Evolutionary conservation across 2,797 vertebrate species (phyloP), one percentile per base, ranked within the genome.

Genomic region (Toxotes lorentzi): DNA sequence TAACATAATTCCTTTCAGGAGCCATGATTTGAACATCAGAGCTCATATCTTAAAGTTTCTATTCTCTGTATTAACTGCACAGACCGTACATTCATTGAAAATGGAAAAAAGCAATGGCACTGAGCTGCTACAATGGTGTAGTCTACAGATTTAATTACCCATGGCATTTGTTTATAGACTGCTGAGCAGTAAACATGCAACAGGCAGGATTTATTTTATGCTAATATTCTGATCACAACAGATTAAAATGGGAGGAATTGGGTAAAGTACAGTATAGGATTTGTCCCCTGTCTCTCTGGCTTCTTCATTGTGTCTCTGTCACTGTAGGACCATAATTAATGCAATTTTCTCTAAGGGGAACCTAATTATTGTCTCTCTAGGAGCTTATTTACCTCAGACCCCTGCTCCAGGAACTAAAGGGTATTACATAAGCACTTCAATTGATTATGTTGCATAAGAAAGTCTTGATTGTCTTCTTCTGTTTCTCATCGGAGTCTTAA

Each of bases 371-470:
- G 78, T 71, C 78, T 84, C 62, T 82, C 45, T 59, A 47, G 43
- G 72, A 84, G 65, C 66, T 76, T 75, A 74, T 79, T 81, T 70
- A 79, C 68, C 23, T 51, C 43, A 57, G 65, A 84, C 79, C 48
- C 11, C 4, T 48, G 61, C 57, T 70, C 45, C 51, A 63, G 78
- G 58, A 86, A 84, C 79, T 72, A 48, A 78, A 35, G 51, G 40
- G 19, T 48, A 38, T 89, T 85, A 78, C 77, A 76, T 86, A 90
- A 90, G 71, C 1, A 16, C 61, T 58, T 81, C 67, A 69, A 77
- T 87, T 79, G 75, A 84, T 87, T 80, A 45, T 70, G 65, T 90
- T 90, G 60, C 83, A 82, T 88, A 92, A 91, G 68, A 81, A 73
- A 65, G 58, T 64, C 57, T 35, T 71, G 34, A 81, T 79, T 64